A percentile compares a stretch with the other conserved stretches of the same genome.
Evolutionary conservation across 1,140 invertebrate genomes (phyloP).

Genomic region (Achatina immaculata): DNA sequence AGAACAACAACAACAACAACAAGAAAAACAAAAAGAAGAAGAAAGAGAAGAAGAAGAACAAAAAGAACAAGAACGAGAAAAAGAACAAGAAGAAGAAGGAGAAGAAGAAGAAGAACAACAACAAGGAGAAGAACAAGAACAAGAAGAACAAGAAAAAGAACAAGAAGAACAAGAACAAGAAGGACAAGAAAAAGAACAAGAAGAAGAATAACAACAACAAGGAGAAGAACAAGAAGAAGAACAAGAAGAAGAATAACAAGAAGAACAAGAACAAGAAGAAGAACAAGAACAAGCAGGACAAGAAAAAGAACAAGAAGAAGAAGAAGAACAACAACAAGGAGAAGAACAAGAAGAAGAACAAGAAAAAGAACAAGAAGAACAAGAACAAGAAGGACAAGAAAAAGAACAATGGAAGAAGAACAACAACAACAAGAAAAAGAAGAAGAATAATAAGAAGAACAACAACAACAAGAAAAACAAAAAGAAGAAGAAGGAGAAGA

Average conservation of each 20-base stretch:
- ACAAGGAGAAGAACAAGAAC: neutral
- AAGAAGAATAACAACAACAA: too few relatives aligned
- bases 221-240: too few relatives aligned
- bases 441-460: too few relatives aligned
- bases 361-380: neutral
- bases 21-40: too few relatives aligned
- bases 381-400: conserved; percentile 21
- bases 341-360: neutral
- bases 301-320: neutral
- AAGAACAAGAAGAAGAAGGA: neutral
- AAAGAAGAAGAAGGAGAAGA: too few relatives aligned
- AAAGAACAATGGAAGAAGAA: conserved; percentile 11
- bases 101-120: neutral
- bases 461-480: too few relatives aligned
- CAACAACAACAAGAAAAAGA: neutral
- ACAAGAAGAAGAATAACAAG: too few relatives aligned
- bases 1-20: neutral
- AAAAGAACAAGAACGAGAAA: too few relatives aligned
- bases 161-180: conserved; percentile 2
- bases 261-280: neutral
- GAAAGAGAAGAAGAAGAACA: too few relatives aligned
- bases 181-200: too few relatives aligned
- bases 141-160: conserved; percentile 25
- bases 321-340: neutral
- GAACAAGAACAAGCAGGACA: neutral